phyloP scores from a whole-genome alignment of 2,797 vertebrate species.

The Oreortyx pictus region DNA sequence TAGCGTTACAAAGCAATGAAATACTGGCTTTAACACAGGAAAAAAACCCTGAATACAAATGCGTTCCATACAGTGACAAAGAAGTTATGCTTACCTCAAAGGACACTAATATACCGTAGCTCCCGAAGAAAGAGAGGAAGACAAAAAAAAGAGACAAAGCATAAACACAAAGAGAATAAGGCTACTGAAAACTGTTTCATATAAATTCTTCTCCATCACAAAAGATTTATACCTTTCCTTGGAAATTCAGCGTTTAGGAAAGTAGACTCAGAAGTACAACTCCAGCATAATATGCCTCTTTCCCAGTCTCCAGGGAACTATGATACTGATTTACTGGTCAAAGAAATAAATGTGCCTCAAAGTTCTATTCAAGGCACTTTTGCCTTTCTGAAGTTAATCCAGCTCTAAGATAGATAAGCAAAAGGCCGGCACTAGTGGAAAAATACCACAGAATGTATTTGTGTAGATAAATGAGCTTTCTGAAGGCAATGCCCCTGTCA shows the following conservation, averaged over 20 bases:
- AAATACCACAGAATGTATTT: slow-evolving; percentile 36
- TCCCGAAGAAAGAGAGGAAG: slow-evolving; percentile 23
- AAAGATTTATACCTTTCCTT: slow-evolving; percentile 51
- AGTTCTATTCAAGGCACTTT: slow-evolving; percentile 46
- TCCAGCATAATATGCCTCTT: slow-evolving; percentile 49
- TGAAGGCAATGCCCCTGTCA: slow-evolving; percentile 41
- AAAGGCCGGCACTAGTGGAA: slow-evolving; percentile 28
- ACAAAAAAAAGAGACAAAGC: slow-evolving; percentile 4
- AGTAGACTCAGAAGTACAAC: slow-evolving; percentile 51
- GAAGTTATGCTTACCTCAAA: slow-evolving; percentile 35
- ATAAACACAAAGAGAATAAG: slow-evolving; percentile 36
- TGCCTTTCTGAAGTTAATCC: slow-evolving; percentile 67
- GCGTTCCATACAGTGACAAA: slow-evolving; percentile 8
- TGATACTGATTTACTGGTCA: slow-evolving; percentile 60
- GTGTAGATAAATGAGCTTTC: slow-evolving; percentile 58
- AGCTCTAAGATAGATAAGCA: slow-evolving; percentile 55
- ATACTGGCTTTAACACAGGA: slow-evolving; percentile 52
- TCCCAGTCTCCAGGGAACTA: slow-evolving; percentile 58
- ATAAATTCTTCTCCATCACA: slow-evolving; percentile 21
- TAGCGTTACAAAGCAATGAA: slow-evolving; percentile 55
- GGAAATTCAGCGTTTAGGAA: slow-evolving; percentile 40
- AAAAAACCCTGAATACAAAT: slow-evolving; percentile 63
- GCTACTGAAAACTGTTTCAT: slow-evolving; percentile 47
- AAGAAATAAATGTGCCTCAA: slow-evolving; percentile 58
- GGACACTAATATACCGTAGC: slow-evolving; percentile 38